A percentile compares a stretch with the other conserved stretches of the same genome.
Evolutionary conservation across 1,140 invertebrate species (phyloP).

Genomic region (Subanguina moxae): DNA sequence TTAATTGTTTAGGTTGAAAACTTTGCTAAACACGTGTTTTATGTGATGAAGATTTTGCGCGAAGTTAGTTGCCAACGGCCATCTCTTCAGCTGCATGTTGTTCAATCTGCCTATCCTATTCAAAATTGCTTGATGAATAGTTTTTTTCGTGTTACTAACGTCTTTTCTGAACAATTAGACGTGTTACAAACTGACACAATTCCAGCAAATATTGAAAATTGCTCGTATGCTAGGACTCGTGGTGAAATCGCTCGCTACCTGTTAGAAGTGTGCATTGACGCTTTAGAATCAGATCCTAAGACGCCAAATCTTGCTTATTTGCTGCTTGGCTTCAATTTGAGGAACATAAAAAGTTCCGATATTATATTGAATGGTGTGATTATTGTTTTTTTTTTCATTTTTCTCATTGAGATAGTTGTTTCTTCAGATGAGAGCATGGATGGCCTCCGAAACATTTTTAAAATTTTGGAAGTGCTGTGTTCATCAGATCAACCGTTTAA

Average conservation of each 20-base stretch:
- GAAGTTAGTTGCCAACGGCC: slow-evolving; percentile 19
- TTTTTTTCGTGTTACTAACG: slow-evolving; percentile 13
- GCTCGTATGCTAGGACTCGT: slow-evolving; percentile 12
- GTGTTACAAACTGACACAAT: slow-evolving; percentile 17
- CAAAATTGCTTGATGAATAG: slow-evolving; percentile 13
- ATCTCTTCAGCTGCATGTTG: slow-evolving; percentile 29
- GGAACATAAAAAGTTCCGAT: slow-evolving; percentile 7
- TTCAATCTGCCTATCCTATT: slow-evolving; percentile 21
- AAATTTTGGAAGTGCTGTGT: slow-evolving; percentile 19
- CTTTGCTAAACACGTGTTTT: slow-evolving; percentile 30
- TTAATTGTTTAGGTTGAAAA: slow-evolving; percentile 15
- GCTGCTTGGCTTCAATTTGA: slow-evolving; percentile 32
- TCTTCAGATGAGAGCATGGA: slow-evolving; percentile 18
- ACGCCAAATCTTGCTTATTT: slow-evolving; percentile 31
- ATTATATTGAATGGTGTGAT: slow-evolving; percentile 16
- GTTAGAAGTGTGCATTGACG: slow-evolving; percentile 34
- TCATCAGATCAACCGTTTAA: slow-evolving; percentile 19
- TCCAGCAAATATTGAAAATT: slow-evolving; percentile 11
- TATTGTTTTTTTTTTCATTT: neutral
- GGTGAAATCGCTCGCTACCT: slow-evolving; percentile 36
- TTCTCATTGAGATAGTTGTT: neutral
- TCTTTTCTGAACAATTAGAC: slow-evolving; percentile 16
- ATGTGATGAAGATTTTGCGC: slow-evolving; percentile 24
- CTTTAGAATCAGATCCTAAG: slow-evolving; percentile 22
- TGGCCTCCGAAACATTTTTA: slow-evolving; percentile 27